A percentile compares a stretch with the other conserved stretches of the same genome.
Conservation (phyloP, 2,888 invertebrate genomes). For the Hypselothyrea guttata region DNA sequence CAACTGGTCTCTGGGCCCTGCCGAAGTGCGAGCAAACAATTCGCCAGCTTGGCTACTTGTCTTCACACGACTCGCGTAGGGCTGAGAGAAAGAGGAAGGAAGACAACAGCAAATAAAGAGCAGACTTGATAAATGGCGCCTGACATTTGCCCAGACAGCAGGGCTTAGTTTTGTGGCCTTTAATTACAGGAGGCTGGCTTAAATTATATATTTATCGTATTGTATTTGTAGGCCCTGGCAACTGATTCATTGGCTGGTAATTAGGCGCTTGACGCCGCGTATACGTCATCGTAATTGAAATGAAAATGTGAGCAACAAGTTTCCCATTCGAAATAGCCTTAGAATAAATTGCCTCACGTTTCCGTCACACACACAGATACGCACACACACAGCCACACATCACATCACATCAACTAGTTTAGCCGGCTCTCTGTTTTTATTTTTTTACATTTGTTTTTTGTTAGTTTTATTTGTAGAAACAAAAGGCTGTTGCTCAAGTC, state of each 20-base stretch:
- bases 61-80: slow-evolving; percentile 16
- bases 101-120: background rate
- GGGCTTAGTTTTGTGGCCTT: slow-evolving; percentile 37
- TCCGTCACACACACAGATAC: slow-evolving; percentile 52
- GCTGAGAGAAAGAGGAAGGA: background rate
- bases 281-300: slow-evolving; percentile 75
- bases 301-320: slow-evolving; percentile 72
- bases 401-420: slow-evolving; percentile 59
- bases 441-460: slow-evolving; percentile 32
- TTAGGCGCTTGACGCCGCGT: slow-evolving; percentile 52
- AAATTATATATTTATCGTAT: slow-evolving; percentile 33
- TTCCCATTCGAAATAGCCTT: slow-evolving; percentile 68
- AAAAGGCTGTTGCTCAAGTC: slow-evolving; percentile 70
- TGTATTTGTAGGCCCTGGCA: background rate
- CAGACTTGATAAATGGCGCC: slow-evolving; percentile 53
- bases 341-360: slow-evolving; percentile 77
- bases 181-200: slow-evolving; percentile 40
- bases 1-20: slow-evolving; percentile 15
- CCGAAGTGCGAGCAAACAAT: slow-evolving; percentile 45
- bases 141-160: slow-evolving; percentile 47
- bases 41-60: slow-evolving; percentile 44
- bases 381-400: slow-evolving; percentile 7
- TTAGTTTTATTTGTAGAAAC: too few relatives aligned
- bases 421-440: slow-evolving; percentile 24
- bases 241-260: slow-evolving; percentile 63